Conservation (phyloP, 37 sponge, comb jelly and placozoan genomes). For the Chondrilla cf. caribensis region DNA sequence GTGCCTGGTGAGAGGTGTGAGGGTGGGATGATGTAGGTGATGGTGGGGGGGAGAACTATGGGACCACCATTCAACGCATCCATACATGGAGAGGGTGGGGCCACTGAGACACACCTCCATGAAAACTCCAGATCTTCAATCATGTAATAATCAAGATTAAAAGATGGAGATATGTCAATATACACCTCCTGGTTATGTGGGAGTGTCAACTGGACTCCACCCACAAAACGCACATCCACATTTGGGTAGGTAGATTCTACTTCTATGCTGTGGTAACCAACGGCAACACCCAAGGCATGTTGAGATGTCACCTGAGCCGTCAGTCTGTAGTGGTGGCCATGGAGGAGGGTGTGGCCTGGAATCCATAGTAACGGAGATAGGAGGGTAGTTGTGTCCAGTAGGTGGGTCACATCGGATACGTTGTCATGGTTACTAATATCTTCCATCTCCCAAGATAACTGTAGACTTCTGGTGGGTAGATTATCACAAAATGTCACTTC, state of each 20-base stretch:
- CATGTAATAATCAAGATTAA: not conserved
- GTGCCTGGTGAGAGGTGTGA: not conserved
- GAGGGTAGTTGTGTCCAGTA: not conserved
- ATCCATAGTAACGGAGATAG: conserved; percentile 24
- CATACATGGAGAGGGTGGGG: not conserved
- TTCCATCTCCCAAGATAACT: not conserved
- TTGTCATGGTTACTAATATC: not conserved
- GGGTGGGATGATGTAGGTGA: not conserved
- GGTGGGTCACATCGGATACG: conserved; percentile 2
- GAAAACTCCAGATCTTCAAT: not conserved
- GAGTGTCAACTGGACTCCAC: not conserved
- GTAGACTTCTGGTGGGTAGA: not conserved
- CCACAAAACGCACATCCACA: not conserved
- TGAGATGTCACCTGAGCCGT: not conserved
- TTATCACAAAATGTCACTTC: not conserved
- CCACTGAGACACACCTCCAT: not conserved
- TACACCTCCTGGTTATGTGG: not conserved
- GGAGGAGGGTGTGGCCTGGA: conserved; percentile 20
- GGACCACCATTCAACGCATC: not conserved
- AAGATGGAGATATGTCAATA: not conserved
- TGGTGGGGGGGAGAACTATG: not conserved
- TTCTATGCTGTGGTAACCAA: not conserved
- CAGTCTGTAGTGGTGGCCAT: conserved; percentile 24
- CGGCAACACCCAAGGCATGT: not conserved
- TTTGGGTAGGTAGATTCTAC: conserved; percentile 25